These are phyloP conservation scores for Ciconia boyciana DNA, from an alignment of 2,113 vertebrate genomes.

Conservation along the genomic window DNA sequence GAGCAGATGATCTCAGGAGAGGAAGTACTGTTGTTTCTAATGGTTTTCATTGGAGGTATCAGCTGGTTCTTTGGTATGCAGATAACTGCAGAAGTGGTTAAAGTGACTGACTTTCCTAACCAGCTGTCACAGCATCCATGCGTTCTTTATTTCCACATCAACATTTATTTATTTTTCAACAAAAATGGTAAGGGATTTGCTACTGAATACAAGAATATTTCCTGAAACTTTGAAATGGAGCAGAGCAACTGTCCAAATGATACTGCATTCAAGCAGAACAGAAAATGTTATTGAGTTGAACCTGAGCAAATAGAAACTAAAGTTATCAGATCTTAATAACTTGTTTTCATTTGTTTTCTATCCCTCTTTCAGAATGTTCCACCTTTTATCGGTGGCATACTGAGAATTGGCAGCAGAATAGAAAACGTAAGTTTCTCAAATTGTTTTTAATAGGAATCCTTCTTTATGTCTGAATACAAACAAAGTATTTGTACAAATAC, in stretches of 20 bases:
- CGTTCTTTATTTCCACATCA: neutral
- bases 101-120: neutral
- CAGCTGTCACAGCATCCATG: neutral
- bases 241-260: neutral
- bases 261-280: neutral
- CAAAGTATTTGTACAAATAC: neutral
- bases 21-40: neutral
- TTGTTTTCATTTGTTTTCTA: neutral
- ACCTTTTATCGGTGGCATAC: slow-evolving; percentile 57
- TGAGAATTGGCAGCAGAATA: slow-evolving; percentile 70
- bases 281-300: neutral
- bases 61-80: neutral
- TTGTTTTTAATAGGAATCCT: neutral
- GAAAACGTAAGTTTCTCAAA: slow-evolving; percentile 65
- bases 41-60: neutral
- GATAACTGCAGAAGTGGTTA: neutral
- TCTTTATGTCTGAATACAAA: neutral
- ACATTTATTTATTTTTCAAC: neutral
- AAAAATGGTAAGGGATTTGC: neutral
- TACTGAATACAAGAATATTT: neutral
- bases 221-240: neutral
- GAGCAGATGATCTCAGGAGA: neutral
- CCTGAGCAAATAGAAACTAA: neutral
- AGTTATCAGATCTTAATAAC: neutral
- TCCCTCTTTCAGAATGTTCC: slow-evolving; percentile 44